A percentile compares a stretch with the other conserved stretches of the same genome.
Evolutionary conservation across 2,888 invertebrate species (phyloP).

Genomic region (Megaustenia siamemsis): DNA sequence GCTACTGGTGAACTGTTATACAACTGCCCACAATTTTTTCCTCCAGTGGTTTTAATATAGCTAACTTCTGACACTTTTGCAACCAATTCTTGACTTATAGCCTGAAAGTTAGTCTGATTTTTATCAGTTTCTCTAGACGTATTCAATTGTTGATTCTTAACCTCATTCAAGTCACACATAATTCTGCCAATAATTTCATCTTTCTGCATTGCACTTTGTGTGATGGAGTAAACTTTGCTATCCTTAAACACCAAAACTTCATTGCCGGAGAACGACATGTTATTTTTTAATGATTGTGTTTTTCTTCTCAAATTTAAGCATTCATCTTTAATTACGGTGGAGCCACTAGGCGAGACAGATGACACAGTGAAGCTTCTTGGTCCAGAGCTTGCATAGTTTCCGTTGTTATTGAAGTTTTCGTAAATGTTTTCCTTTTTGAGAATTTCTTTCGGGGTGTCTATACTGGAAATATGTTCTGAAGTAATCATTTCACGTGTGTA

Average conservation of each 20-base stretch:
- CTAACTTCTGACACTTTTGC: not conserved
- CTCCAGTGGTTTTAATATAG: not conserved
- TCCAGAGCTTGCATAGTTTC: not conserved
- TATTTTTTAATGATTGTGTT: not conserved
- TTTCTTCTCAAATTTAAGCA: not conserved
- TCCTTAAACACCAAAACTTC: slow-evolving; percentile 27
- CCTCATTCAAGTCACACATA: not conserved
- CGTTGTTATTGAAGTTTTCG: slow-evolving; percentile 32
- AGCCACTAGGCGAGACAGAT: not conserved
- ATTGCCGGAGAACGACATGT: not conserved
- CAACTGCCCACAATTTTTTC: not conserved
- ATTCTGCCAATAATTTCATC: not conserved
- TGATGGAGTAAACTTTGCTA: not conserved
- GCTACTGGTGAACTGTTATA: not conserved
- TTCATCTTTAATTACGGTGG: not conserved
- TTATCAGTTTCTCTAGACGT: not conserved
- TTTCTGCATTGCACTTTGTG: not conserved
- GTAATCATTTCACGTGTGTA: too few relatives aligned
- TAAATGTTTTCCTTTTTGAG: not conserved
- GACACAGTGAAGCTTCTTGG: not conserved
- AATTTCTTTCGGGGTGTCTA: too few relatives aligned
- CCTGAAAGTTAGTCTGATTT: not conserved
- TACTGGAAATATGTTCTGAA: too few relatives aligned
- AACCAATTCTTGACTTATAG: not conserved
- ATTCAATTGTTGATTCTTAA: not conserved